Base-by-base conservation (phyloP, 2,113 vertebrate genomes). In the Corythornis cristatus region DNA sequence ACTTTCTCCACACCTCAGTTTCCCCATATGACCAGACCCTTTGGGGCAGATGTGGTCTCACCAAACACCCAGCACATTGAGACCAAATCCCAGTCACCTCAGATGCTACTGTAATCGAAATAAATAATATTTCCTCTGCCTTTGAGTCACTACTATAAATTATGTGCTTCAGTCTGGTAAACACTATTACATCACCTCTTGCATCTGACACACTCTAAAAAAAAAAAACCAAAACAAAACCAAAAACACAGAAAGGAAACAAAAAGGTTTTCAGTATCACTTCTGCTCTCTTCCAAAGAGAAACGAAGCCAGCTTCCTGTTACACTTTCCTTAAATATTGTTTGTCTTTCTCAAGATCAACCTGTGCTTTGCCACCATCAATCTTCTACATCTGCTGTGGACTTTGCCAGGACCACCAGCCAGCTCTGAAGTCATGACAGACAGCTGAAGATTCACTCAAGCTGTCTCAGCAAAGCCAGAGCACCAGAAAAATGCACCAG, bases 141-240 rank as follows among this genome's bases (percentile, higher is more conserved):
- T 93, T 89, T 89, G 75, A 96, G 87, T 96, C 96, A 96, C 68
- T 83, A 46, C 48, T 75, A 61, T 88, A 93, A 93, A 95, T 94
- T 76, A 93, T 46, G 82, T 81, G 85, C 72, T 83, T 86, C 2
- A 0, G 95, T 94, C 87, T 91, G 88, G 78, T 93, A 95, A 95
- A 93, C 93, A 93, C 60, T 77, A 68, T 95, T 89, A 93, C 95
- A 91, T 95, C 96, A 91, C 61, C 53, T 67, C 87, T 77, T 57
- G 72, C 75, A 83, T 93, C 81, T 83, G 65, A 89, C 72, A 81
- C 28, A 35, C 8, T 5, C 72, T 54, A 67, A 70, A 88, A 60
- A 46, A 67, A 71, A 89, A 76, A 78, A 28, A 12, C 46, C 29
- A 19, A 8, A 23, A 42, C n/a, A 58, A 8, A 46, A 61, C 80